Conservation (phyloP, 2,888 invertebrate species). For the Galeruca laticollis region DNA sequence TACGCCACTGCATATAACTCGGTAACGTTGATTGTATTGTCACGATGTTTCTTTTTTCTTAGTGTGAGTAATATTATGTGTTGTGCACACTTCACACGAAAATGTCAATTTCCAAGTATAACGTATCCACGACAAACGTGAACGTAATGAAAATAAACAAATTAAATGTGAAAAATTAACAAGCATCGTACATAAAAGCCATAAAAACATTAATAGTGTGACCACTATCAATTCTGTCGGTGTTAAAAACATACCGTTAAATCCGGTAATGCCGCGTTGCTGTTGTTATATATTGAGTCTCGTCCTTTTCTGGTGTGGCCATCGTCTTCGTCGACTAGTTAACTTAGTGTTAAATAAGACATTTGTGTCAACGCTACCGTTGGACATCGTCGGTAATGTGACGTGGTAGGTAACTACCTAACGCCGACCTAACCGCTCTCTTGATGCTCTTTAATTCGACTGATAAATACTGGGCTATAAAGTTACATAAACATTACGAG, state of each 20-base stretch:
- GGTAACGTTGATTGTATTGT: no score
- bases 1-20: no score
- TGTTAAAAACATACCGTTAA: slow-evolving; percentile 46
- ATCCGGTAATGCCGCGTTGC: slow-evolving; percentile 44
- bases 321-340: slow-evolving; percentile 42
- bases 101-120: neutral
- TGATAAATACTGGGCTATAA: slow-evolving; percentile 7
- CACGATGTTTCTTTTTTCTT: neutral
- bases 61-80: neutral
- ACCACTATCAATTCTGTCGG: slow-evolving; percentile 43
- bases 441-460: slow-evolving; percentile 7
- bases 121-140: neutral
- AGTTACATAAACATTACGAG: neutral
- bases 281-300: slow-evolving; percentile 30
- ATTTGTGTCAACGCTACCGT: slow-evolving; percentile 51
- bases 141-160: slow-evolving; percentile 12
- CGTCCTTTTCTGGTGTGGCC: slow-evolving; percentile 41
- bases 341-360: slow-evolving; percentile 53
- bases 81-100: slow-evolving; percentile 3
- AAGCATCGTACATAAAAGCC: slow-evolving; percentile 33
- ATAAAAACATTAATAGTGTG: slow-evolving; percentile 38
- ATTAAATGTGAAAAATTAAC: slow-evolving; percentile 22
- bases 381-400: slow-evolving; percentile 16
- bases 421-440: neutral
- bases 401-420: slow-evolving; percentile 1